phyloP scores from a whole-genome alignment of 64 coral and sea anemone species.

The Montipora efflorescens region DNA sequence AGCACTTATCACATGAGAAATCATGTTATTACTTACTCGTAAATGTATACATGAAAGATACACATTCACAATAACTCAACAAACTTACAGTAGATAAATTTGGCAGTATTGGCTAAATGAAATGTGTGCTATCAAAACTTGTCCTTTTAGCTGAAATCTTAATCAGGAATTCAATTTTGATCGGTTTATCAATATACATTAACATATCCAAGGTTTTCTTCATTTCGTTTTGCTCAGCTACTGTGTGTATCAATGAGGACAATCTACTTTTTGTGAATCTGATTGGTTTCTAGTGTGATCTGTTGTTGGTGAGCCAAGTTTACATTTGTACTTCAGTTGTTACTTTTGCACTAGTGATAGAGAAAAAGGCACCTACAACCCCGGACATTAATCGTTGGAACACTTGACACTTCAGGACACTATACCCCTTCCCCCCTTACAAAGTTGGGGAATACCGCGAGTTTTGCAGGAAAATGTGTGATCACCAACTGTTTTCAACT shows the following conservation, averaged over 20 bases:
- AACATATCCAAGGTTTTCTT: not conserved
- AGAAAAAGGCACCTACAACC: not conserved
- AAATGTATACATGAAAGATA: constrained; percentile 15
- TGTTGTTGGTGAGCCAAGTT: not conserved
- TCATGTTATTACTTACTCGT: not conserved
- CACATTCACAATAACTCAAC: constrained; percentile 6
- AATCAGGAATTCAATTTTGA: not conserved
- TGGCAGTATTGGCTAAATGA: not conserved
- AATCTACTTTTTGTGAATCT: not conserved
- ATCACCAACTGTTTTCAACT: too few relatives aligned
- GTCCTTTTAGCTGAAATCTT: not conserved
- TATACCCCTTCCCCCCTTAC: too few relatives aligned
- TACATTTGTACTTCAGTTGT: not conserved
- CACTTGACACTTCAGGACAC: too few relatives aligned
- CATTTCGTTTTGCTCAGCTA: not conserved
- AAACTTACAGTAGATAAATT: not conserved
- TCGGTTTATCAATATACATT: not conserved
- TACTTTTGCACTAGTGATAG: not conserved
- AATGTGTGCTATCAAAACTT: not conserved
- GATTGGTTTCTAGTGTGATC: constrained; percentile 13
- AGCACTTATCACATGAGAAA: not conserved
- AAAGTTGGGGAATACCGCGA: too few relatives aligned
- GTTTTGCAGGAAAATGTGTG: too few relatives aligned
- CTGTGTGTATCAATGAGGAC: not conserved
- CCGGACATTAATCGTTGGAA: too few relatives aligned